Evolutionary conservation across 2,888 invertebrate genomes (phyloP).

Genomic region (Flabesymbios commensalis): DNA sequence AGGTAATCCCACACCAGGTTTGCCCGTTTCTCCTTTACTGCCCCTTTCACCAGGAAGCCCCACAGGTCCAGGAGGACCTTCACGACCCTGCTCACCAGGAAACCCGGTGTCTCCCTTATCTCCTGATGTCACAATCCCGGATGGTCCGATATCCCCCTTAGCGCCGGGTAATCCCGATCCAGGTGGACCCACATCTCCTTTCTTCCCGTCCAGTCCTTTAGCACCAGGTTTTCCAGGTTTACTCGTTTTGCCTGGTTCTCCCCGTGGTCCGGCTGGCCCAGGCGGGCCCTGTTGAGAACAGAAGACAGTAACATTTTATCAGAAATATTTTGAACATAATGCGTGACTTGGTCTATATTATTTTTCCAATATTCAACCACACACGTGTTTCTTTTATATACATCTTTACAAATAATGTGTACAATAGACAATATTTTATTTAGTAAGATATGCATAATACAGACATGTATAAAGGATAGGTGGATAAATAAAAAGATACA

Average conservation of each 20-base stretch:
- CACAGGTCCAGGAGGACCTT: constrained; percentile 22
- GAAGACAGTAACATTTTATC: no score
- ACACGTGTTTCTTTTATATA: no score
- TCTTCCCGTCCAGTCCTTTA: neutral
- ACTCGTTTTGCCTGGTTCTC: neutral
- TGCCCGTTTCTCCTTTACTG: constrained; percentile 16
- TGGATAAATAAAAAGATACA: no score
- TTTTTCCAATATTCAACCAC: no score
- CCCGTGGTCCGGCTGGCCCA: neutral
- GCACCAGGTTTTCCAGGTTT: neutral
- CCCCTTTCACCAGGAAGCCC: constrained; percentile 14
- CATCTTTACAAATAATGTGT: no score
- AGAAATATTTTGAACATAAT: no score
- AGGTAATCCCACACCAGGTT: constrained; percentile 27
- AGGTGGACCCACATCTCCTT: neutral
- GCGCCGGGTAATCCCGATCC: constrained; percentile 4
- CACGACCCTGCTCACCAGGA: constrained; percentile 17
- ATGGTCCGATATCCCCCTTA: constrained; percentile 1
- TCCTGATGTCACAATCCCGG: constrained; percentile 11
- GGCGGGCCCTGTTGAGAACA: neutral
- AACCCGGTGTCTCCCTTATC: constrained; percentile 7
- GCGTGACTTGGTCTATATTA: no score
- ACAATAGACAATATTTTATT: no score
- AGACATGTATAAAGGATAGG: no score
- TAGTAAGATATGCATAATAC: no score